Evolutionary conservation across 2,797 vertebrate species (phyloP), one percentile per base, ranked within the genome.

Genomic region (Podarcis lilfordi): DNA sequence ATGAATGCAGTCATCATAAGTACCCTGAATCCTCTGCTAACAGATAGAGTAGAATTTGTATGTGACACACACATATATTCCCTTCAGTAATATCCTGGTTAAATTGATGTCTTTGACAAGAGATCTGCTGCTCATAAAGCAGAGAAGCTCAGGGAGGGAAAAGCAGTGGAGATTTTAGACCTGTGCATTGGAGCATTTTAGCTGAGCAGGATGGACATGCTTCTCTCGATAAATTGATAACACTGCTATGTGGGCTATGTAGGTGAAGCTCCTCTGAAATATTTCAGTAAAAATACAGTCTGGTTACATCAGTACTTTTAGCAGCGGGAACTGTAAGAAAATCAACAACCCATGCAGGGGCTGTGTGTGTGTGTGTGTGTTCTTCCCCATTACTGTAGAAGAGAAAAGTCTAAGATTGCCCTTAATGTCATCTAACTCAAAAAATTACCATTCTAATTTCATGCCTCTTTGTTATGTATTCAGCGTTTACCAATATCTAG

Each of bases 51-150:
- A 80, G 59, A 55, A 55, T 55, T 55, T 55, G 50, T 55, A 43
- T 13, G 64, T 61, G 0, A 0, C 23, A 79, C 81, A 25, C 25
- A 13, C 0, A 75, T n/a, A 3, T 0, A 0, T n/a, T 37, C 32
- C 72, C 66, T 37, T 45, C 45, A 87, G 72, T 55, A 55, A 85
- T 84, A 74, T 85, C 35, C 32, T 74, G 50, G 55, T 61, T 32
- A 25, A 74, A 72, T 40, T 45, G 21, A 74, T 86, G 23, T 74
- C 74, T 89, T 86, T 85, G 55, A 79, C 66, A 79, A 83, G 35
- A 89, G 23, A 29, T 76, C 72, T 76, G 71, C 72, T 87, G 45
- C 74, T 69, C 10, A 72, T 64, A 78, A 89, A 86, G 4, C 35
- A 32, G 8, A 8, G 45, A 74, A 50, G 2, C 29, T 68, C 5